Evolutionary conservation across 2,797 vertebrate species (phyloP).

Genomic region (Graptemys geographica): DNA sequence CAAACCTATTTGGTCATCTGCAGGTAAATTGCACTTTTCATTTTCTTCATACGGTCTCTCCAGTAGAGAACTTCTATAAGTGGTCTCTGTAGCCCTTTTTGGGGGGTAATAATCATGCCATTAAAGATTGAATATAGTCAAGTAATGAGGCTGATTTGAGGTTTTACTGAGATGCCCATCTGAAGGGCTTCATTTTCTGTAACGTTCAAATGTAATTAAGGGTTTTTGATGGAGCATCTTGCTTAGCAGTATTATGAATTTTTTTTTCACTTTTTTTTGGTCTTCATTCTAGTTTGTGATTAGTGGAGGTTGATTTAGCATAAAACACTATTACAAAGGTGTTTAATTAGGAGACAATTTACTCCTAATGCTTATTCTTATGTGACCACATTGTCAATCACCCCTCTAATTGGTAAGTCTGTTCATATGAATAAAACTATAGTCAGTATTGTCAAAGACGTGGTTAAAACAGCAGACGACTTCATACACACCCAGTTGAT

Average conservation of each 20-base stretch:
- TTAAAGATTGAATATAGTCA: neutral
- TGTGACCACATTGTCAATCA: constrained; percentile 59
- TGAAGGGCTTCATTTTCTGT: neutral
- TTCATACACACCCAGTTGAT: constrained; percentile 24
- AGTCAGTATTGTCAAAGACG: constrained; percentile 44
- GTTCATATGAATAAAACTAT: constrained; percentile 50
- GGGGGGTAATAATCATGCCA: neutral
- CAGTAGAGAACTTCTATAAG: neutral
- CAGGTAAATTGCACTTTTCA: neutral
- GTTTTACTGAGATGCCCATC: neutral
- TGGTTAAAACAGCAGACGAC: constrained; percentile 49
- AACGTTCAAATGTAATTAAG: neutral
- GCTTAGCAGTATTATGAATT: neutral
- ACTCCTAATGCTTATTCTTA: constrained; percentile 54
- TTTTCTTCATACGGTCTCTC: neutral
- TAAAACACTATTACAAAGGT: constrained; percentile 33
- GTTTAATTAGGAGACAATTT: constrained; percentile 58
- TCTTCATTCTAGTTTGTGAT: constrained; percentile 23
- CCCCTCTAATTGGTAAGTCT: constrained; percentile 40
- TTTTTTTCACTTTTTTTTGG: neutral
- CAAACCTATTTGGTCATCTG: neutral
- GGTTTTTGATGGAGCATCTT: neutral
- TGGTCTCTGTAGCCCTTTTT: neutral
- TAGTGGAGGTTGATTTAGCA: constrained; percentile 22
- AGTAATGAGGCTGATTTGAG: neutral